These are phyloP conservation scores for Ictalurus furcatus DNA, from an alignment of 2,113 vertebrate species.

Conservation along the genomic window DNA sequence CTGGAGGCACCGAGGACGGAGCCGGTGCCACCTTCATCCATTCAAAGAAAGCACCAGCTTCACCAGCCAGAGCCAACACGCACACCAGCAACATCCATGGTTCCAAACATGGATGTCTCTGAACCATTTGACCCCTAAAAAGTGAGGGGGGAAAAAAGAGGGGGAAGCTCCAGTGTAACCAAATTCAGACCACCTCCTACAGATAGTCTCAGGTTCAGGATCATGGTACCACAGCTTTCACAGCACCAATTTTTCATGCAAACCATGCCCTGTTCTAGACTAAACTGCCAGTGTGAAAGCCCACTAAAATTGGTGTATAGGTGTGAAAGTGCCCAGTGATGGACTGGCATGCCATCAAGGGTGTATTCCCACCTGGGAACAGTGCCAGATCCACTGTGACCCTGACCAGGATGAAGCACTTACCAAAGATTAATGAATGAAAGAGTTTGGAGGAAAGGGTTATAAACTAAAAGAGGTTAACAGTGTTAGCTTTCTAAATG, in stretches of 20 bases:
- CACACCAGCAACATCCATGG: conserved; percentile 50
- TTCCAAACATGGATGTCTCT: not conserved
- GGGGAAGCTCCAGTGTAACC: too few species aligned
- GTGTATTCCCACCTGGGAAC: not conserved
- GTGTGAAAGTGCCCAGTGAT: not conserved
- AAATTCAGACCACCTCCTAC: too few species aligned
- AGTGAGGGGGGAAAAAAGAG: not conserved
- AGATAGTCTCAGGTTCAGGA: too few species aligned
- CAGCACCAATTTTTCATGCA: too few species aligned
- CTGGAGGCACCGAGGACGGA: conserved; percentile 28
- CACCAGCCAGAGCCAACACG: conserved; percentile 49
- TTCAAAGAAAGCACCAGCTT: conserved; percentile 66
- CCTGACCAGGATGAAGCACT: not conserved
- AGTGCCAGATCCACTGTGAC: not conserved
- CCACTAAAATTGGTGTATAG: not conserved
- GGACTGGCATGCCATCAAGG: not conserved
- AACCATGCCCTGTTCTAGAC: too few species aligned
- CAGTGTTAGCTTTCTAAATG: not conserved
- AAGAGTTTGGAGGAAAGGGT: not conserved
- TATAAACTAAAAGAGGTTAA: not conserved
- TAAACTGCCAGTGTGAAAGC: too few species aligned
- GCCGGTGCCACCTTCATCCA: conserved; percentile 63
- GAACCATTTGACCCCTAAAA: conserved; percentile 25
- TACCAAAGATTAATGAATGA: not conserved
- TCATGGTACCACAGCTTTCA: too few species aligned